phyloP scores from a whole-genome alignment of 2,797 vertebrate species.

The Propithecus deckenii region DNA sequence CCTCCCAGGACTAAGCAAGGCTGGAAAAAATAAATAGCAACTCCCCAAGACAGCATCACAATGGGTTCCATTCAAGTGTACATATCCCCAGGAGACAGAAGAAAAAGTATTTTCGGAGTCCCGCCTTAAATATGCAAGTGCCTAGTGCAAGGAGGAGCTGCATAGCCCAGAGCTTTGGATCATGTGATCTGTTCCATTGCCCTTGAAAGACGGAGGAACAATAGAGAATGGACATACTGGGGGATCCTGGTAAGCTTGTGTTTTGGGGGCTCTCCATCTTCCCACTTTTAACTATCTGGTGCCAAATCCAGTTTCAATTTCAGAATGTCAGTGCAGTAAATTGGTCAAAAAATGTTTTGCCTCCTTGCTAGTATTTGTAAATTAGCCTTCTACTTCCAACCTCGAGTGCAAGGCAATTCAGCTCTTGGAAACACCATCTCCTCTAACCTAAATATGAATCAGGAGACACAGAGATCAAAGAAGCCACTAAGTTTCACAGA shows the following conservation, averaged over 20 bases:
- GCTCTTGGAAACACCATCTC: not conserved
- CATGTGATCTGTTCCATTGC: not conserved
- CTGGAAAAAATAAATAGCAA: conserved; percentile 26
- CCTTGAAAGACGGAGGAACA: not conserved
- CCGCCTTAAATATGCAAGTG: not conserved
- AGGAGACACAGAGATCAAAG: not conserved
- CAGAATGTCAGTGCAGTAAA: conserved; percentile 14
- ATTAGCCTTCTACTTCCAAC: not conserved
- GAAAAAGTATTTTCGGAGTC: too few relatives aligned
- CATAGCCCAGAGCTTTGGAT: not conserved
- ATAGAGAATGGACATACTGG: not conserved
- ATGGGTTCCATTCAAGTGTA: not conserved
- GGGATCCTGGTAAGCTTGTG: not conserved
- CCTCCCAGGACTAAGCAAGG: not conserved
- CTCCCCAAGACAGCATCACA: not conserved
- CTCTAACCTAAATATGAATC: not conserved
- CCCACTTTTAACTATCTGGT: not conserved
- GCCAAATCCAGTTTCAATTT: conserved; percentile 11
- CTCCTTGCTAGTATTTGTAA: not conserved
- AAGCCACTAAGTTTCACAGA: not conserved
- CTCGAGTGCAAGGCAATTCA: not conserved
- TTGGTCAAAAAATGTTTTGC: not conserved
- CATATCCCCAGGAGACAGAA: not conserved
- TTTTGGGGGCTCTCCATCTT: not conserved
- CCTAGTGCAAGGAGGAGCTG: not conserved